These are phyloP conservation scores for Dione juno DNA, from an alignment of 2,888 invertebrate species.

Conservation along the genomic window DNA sequence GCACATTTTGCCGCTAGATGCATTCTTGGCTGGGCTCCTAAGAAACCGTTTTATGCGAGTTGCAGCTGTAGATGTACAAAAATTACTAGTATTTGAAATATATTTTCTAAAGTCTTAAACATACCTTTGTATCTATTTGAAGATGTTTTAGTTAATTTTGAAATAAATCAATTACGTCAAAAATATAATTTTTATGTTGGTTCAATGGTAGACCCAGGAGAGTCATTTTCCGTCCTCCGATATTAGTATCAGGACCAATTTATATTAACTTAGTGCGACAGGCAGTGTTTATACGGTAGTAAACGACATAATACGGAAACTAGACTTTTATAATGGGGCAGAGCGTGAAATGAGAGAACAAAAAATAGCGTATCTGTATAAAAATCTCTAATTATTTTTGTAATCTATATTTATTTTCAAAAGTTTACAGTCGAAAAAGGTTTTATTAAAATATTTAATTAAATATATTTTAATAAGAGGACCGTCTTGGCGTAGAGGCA, in stretches of 20 bases:
- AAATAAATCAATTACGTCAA: neutral
- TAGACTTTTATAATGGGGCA: neutral
- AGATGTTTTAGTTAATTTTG: neutral
- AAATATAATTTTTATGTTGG: conserved; percentile 1
- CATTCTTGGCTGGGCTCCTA: too few relatives aligned
- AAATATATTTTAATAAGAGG: too few relatives aligned
- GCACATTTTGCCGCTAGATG: too few relatives aligned
- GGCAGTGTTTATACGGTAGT: conserved; percentile 32
- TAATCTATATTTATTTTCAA: neutral
- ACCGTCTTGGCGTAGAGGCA: too few relatives aligned
- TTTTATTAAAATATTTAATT: too few relatives aligned
- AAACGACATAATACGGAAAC: conserved; percentile 27
- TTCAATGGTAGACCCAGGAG: neutral
- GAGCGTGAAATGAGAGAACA: conserved; percentile 1
- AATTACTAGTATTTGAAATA: too few relatives aligned
- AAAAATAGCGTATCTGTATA: neutral
- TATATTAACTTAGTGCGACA: conserved; percentile 20
- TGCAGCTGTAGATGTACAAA: too few relatives aligned
- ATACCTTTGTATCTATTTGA: too few relatives aligned
- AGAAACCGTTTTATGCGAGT: too few relatives aligned
- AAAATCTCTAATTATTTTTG: neutral
- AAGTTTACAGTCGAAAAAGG: too few relatives aligned
- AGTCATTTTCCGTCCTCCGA: conserved; percentile 5
- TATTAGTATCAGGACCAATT: conserved; percentile 33
- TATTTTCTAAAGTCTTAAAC: too few relatives aligned